Evolutionary conservation across 53 echinoderm and acorn worm genomes (phyloP).

Genomic region (Holothuria leucospilota): DNA sequence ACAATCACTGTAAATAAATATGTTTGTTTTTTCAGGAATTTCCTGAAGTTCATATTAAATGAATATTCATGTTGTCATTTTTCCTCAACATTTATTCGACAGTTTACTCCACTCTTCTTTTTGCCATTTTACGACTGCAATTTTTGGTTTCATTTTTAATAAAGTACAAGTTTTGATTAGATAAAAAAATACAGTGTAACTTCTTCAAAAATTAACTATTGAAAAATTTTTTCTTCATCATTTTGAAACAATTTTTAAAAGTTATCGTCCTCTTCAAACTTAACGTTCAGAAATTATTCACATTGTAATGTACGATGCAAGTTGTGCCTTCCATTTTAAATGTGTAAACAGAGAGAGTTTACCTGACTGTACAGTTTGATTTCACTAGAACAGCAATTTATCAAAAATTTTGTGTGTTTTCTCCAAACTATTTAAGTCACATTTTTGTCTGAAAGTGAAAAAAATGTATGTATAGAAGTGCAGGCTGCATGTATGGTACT

Average conservation of each 20-base stretch:
- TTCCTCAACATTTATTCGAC: slow-evolving; percentile 20
- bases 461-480: slow-evolving; percentile 30
- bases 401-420: slow-evolving; percentile 27
- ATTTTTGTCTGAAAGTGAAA: neutral
- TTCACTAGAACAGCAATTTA: slow-evolving; percentile 26
- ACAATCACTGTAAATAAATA: slow-evolving; percentile 49
- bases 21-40: slow-evolving; percentile 24
- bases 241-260: slow-evolving; percentile 33
- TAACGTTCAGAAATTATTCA: slow-evolving; percentile 44
- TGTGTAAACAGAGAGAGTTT: slow-evolving; percentile 29
- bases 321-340: slow-evolving; percentile 41
- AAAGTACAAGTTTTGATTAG: slow-evolving; percentile 15
- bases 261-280: slow-evolving; percentile 12
- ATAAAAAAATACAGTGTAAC: neutral
- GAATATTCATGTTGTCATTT: slow-evolving; percentile 24
- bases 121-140: slow-evolving; percentile 35
- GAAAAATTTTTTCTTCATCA: slow-evolving; percentile 17
- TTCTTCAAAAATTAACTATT: slow-evolving; percentile 12
- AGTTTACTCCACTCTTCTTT: slow-evolving; percentile 21
- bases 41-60: slow-evolving; percentile 31
- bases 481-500: too few relatives aligned
- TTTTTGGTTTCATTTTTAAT: slow-evolving; percentile 44
- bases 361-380: slow-evolving; percentile 23
- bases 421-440: slow-evolving; percentile 26
- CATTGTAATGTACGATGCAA: slow-evolving; percentile 41